Evolutionary conservation across 2,113 vertebrate genomes (phyloP).

Genomic region (Brienomyrus longianalis): DNA sequence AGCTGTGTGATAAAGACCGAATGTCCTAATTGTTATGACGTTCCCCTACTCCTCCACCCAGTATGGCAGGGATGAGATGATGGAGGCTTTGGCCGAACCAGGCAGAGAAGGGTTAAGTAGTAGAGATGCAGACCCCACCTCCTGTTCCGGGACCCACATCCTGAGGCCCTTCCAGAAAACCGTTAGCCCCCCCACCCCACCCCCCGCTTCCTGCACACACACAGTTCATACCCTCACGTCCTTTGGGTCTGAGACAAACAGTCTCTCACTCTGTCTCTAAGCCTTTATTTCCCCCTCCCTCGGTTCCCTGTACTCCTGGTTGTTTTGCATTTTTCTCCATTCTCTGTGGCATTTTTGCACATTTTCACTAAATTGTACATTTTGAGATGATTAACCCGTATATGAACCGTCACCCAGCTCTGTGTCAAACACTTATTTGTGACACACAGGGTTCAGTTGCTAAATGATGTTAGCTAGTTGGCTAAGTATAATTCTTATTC

Average conservation of each 20-base stretch:
- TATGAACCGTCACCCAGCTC: background rate
- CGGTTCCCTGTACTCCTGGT: background rate
- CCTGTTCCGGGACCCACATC: background rate
- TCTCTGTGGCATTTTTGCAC: background rate
- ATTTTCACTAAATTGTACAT: background rate
- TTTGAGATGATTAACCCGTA: background rate
- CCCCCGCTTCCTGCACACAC: background rate
- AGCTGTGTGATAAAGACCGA: background rate
- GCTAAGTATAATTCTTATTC: too few relatives aligned
- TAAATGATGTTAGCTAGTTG: background rate
- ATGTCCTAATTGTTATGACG: background rate
- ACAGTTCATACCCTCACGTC: background rate
- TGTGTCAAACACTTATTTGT: background rate
- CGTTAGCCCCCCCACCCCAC: background rate
- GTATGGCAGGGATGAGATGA: background rate
- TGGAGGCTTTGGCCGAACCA: background rate
- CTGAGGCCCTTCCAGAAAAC: background rate
- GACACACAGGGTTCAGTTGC: background rate
- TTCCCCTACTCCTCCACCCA: background rate
- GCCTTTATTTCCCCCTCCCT: background rate
- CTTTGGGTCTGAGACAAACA: background rate
- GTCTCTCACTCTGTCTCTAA: background rate
- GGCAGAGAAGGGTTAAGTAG: background rate
- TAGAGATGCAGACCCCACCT: background rate
- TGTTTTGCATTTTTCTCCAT: background rate